Evolutionary conservation across 1,140 invertebrate genomes (phyloP).

Genomic region (Pseudomyrmex dendroicus): DNA sequence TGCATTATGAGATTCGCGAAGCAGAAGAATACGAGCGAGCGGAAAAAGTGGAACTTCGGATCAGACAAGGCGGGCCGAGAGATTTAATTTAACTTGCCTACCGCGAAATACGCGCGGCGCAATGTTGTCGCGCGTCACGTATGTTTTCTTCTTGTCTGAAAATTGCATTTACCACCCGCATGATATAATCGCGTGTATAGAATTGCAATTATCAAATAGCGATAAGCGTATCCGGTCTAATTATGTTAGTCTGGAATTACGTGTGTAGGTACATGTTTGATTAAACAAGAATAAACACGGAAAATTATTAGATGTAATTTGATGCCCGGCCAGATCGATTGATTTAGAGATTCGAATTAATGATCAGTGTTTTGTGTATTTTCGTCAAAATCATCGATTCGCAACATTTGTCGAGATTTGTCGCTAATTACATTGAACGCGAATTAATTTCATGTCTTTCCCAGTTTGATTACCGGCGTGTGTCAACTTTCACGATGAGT

Average conservation of each 20-base stretch:
- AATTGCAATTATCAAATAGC: slow-evolving; percentile 33
- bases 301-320: slow-evolving; percentile 44
- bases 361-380: slow-evolving; percentile 26
- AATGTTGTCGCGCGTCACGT: slow-evolving; percentile 8
- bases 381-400: background rate
- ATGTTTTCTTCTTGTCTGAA: background rate
- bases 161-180: background rate
- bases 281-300: slow-evolving; percentile 17
- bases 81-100: slow-evolving; percentile 18
- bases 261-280: background rate
- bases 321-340: background rate
- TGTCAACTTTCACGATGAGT: slow-evolving; percentile 5
- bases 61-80: background rate
- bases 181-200: too few relatives aligned
- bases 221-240: slow-evolving; percentile 10
- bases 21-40: slow-evolving; percentile 50
- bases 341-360: slow-evolving; percentile 27
- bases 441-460: background rate
- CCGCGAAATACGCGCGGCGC: background rate
- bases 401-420: slow-evolving; percentile 14
- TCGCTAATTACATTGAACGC: slow-evolving; percentile 22
- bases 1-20: slow-evolving; percentile 75
- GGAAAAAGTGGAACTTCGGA: slow-evolving; percentile 48
- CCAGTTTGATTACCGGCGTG: too few relatives aligned
- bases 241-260: background rate